A percentile compares a stretch with the other conserved stretches of the same genome.
These are phyloP conservation scores for Crocallis elinguaria DNA, from an alignment of 2,888 invertebrate genomes.

Conservation along the genomic window DNA sequence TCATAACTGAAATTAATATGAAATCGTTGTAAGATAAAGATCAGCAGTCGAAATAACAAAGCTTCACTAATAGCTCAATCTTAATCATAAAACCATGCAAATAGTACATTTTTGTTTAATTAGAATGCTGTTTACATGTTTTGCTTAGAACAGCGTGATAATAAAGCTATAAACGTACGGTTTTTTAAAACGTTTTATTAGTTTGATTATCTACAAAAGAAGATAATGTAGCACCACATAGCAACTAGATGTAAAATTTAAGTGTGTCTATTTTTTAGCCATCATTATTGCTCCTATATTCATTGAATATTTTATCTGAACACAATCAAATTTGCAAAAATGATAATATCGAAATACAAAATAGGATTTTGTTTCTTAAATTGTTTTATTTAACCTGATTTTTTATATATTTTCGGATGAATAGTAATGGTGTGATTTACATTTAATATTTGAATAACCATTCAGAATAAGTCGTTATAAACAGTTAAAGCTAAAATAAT, in stretches of 20 bases:
- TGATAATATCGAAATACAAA: no score
- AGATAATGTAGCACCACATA: neutral
- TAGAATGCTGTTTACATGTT: neutral
- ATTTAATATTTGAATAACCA: no score
- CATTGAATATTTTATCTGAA: no score
- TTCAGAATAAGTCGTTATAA: no score
- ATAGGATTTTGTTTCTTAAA: no score
- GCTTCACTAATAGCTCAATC: constrained; percentile 19
- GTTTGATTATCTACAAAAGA: constrained; percentile 7
- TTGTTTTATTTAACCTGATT: no score
- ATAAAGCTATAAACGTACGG: constrained; percentile 8
- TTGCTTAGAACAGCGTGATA: constrained; percentile 7
- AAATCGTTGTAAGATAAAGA: constrained; percentile 6
- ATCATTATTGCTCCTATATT: no score
- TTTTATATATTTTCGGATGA: no score
- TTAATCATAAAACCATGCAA: constrained; percentile 7
- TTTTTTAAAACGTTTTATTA: constrained; percentile 3
- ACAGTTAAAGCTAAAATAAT: no score
- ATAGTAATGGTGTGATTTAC: no score
- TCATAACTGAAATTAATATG: neutral
- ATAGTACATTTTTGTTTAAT: constrained; percentile 13
- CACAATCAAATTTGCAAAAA: no score
- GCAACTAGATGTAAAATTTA: neutral
- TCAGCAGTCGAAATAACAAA: constrained; percentile 16
- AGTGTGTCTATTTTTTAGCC: neutral